These are phyloP conservation scores for Pedicia rivosa DNA, from an alignment of 2,888 invertebrate species.

Conservation along the genomic window DNA sequence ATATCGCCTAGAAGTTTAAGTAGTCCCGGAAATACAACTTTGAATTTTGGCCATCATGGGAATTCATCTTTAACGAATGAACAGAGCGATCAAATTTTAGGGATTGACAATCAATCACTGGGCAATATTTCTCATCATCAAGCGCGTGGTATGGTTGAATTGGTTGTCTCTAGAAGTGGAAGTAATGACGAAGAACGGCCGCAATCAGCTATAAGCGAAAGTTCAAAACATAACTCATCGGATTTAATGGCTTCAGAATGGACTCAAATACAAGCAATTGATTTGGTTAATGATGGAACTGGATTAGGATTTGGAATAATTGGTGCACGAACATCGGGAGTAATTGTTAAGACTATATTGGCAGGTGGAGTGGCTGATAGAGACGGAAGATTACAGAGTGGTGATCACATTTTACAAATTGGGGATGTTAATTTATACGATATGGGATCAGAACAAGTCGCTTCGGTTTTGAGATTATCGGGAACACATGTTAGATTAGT, in stretches of 20 bases:
- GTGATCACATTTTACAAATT: slow-evolving; percentile 95
- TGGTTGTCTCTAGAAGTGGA: slow-evolving; percentile 31
- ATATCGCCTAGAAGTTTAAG: slow-evolving; percentile 52
- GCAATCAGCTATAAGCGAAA: slow-evolving; percentile 50
- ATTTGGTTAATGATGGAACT: slow-evolving; percentile 92
- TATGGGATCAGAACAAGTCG: slow-evolving; percentile 97
- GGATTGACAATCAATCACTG: slow-evolving; percentile 4
- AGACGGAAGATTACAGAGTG: slow-evolving; percentile 91
- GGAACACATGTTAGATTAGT: slow-evolving; percentile 89
- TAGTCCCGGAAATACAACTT: slow-evolving; percentile 27
- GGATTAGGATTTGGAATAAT: slow-evolving; percentile 98
- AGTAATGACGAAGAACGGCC: slow-evolving; percentile 34
- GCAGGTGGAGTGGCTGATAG: slow-evolving; percentile 96
- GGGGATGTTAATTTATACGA: slow-evolving; percentile 83
- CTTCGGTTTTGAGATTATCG: slow-evolving; percentile 85
- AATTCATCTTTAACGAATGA: slow-evolving; percentile 2
- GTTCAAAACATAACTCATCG: slow-evolving; percentile 47
- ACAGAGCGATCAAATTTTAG: slow-evolving; percentile 3
- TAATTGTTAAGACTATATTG: slow-evolving; percentile 97
- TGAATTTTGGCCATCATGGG: slow-evolving; percentile 1
- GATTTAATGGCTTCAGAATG: slow-evolving; percentile 76
- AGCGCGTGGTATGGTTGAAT: slow-evolving; percentile 37
- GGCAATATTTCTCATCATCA: slow-evolving; percentile 4
- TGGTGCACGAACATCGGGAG: slow-evolving; percentile 91
- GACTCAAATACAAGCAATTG: slow-evolving; percentile 95